phyloP scores from a whole-genome alignment of 2,113 vertebrate genomes.

The Andinoacara biseriatus region DNA sequence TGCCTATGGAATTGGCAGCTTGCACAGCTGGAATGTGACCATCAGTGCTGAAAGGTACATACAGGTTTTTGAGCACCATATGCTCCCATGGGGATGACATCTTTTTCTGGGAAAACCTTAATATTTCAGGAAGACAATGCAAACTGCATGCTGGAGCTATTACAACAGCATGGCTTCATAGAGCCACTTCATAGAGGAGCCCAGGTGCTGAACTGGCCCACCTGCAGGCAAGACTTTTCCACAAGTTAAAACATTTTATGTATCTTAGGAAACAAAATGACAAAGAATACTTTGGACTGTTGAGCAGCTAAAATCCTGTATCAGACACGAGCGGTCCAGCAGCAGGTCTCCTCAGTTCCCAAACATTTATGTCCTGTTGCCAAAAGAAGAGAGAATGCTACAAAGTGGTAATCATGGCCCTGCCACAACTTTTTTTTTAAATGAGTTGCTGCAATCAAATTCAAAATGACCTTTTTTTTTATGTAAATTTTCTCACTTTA shows the following conservation, averaged over 20 bases:
- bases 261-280: neutral
- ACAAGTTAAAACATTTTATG: neutral
- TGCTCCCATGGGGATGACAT: neutral
- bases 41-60: neutral
- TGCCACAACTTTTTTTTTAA: neutral
- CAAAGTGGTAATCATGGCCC: neutral
- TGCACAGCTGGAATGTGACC: neutral
- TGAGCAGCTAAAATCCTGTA: neutral
- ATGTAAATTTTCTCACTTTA: neutral
- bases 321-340: neutral
- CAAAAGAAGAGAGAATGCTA: neutral
- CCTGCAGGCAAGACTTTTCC: neutral
- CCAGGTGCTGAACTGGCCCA: neutral
- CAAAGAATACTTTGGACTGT: neutral
- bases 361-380: neutral
- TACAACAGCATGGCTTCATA: no score
- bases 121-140: neutral
- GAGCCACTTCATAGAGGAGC: neutral
- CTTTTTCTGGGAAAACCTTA: neutral
- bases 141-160: neutral
- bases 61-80: no score
- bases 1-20: neutral
- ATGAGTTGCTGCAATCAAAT: neutral
- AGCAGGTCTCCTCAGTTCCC: neutral
- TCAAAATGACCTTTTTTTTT: fast-evolving